phyloP scores from a whole-genome alignment of 2,797 vertebrate species.

The Mormyrus proboscirostris region DNA sequence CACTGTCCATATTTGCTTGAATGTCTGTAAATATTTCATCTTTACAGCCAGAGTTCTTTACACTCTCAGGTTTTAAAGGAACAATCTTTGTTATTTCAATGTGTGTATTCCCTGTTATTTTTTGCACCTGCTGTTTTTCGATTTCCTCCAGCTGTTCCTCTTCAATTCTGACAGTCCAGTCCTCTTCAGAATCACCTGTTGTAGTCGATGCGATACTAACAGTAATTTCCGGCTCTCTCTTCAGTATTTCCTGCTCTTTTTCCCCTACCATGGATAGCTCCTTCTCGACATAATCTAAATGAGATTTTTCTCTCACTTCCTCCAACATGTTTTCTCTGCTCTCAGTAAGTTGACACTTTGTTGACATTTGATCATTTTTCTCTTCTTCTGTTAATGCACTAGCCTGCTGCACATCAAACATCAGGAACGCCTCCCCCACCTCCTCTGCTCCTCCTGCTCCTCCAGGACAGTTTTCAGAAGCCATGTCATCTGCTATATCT shows the following conservation, averaged over 20 bases:
- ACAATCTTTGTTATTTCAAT: conserved; percentile 67
- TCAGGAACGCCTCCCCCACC: conserved; percentile 23
- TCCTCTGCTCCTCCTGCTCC: conserved; percentile 39
- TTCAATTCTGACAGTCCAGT: conserved; percentile 33
- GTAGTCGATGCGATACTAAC: not conserved
- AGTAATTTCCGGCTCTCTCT: not conserved
- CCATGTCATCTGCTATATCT: conserved; percentile 38
- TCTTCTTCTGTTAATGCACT: conserved; percentile 40
- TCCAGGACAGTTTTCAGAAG: conserved; percentile 53
- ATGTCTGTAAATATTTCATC: conserved; percentile 52
- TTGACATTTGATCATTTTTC: conserved; percentile 39
- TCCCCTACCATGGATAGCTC: not conserved
- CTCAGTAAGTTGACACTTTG: conserved; percentile 35
- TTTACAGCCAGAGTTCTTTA: conserved; percentile 55
- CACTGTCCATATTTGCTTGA: conserved; percentile 45
- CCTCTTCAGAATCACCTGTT: conserved; percentile 56
- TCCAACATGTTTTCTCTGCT: conserved; percentile 41
- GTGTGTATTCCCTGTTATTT: conserved; percentile 53
- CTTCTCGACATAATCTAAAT: not conserved
- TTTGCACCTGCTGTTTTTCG: conserved; percentile 53
- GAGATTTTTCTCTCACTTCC: not conserved
- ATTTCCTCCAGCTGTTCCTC: conserved; percentile 48
- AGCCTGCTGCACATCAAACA: conserved; percentile 26
- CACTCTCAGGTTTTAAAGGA: conserved; percentile 65
- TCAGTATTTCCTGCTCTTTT: not conserved